Evolutionary conservation across 2,113 vertebrate species (phyloP).

Genomic region (Cebus imitator): DNA sequence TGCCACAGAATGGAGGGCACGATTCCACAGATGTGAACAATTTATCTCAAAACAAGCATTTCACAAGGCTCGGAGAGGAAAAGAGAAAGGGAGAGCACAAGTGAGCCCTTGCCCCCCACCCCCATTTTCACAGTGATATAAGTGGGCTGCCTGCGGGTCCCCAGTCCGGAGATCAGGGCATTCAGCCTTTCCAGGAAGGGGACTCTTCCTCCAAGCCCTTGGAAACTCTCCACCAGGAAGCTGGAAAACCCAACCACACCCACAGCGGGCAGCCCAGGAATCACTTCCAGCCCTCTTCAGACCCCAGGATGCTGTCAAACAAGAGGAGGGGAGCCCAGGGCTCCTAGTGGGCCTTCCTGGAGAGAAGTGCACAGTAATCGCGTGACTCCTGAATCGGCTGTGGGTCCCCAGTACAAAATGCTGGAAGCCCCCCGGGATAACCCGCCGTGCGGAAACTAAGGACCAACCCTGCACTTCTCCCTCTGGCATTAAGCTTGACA

Average conservation of each 20-base stretch:
- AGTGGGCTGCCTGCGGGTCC: background rate
- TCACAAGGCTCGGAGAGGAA: no score
- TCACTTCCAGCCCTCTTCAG: background rate
- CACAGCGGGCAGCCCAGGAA: background rate
- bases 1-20: background rate
- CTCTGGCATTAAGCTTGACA: background rate
- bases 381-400: background rate
- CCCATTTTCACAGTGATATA: background rate
- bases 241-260: background rate
- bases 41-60: background rate
- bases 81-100: rapidly evolving
- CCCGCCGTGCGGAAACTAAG: background rate
- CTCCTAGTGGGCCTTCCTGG: background rate
- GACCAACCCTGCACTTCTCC: no score
- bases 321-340: background rate
- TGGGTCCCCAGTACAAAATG: background rate
- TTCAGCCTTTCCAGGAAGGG: no score
- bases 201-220: background rate
- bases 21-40: background rate
- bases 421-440: background rate
- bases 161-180: background rate
- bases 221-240: no score
- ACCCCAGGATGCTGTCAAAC: background rate
- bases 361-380: background rate
- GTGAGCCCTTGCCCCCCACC: background rate